Evolutionary conservation across 2,797 vertebrate genomes (phyloP).

Genomic region (Falco naumanni): DNA sequence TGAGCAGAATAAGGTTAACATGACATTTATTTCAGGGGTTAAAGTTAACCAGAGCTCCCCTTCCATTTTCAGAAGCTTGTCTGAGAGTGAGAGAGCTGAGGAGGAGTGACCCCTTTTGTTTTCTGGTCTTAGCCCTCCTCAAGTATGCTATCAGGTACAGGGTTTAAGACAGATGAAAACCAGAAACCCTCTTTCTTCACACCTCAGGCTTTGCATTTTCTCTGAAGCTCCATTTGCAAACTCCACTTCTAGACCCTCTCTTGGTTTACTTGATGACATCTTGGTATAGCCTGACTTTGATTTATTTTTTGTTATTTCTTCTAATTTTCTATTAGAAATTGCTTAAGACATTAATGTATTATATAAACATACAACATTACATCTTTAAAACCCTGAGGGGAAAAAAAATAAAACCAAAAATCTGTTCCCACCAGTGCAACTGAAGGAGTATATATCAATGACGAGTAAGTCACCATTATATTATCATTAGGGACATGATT

Average conservation of each 20-base stretch:
- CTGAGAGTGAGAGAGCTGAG: not conserved
- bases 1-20: not conserved
- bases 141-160: accelerated
- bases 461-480: not conserved
- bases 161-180: not conserved
- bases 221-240: not conserved
- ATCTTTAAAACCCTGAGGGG: not conserved
- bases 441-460: not conserved
- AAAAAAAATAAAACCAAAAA: not conserved
- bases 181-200: not conserved
- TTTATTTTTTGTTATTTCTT: not conserved
- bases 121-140: not conserved
- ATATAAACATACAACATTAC: not conserved
- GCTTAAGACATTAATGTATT: not conserved
- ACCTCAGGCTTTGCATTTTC: not conserved
- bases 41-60: not conserved
- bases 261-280: not conserved
- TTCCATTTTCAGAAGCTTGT: not conserved
- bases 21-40: not conserved
- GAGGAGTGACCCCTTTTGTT: not conserved
- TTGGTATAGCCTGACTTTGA: not conserved
- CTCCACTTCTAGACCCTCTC: not conserved
- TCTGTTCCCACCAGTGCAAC: not conserved
- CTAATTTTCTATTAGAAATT: slow-evolving; percentile 8
- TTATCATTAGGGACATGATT: not conserved